Percentiles rank a stretch among this genome's conserved stretches.
phyloP scores from a whole-genome alignment of 64 coral and sea anemone genomes.

The Stylophora pistillata region DNA sequence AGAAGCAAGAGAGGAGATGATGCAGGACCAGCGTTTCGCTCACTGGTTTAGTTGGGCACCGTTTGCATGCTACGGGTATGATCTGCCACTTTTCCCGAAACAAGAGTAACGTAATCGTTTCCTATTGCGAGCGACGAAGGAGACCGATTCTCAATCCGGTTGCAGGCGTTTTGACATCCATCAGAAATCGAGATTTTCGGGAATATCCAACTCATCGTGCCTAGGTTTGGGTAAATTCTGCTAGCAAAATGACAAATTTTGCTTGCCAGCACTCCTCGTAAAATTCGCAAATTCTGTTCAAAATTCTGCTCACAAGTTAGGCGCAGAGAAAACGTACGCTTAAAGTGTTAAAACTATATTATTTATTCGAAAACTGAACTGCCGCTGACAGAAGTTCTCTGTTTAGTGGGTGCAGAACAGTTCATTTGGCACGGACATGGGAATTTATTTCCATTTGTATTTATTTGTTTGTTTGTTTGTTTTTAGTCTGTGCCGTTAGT shows the following conservation, averaged over 20 bases:
- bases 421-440: conserved; percentile 1
- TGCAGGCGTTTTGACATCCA: conserved; percentile 14
- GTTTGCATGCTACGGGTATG: conserved; percentile 30
- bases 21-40: conserved; percentile 33
- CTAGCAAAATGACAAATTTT: conserved; percentile 10
- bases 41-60: conserved; percentile 33
- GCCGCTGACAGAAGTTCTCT: conserved; percentile 22
- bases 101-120: conserved; percentile 30
- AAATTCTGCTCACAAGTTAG: conserved; percentile 20
- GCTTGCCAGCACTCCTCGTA: conserved; percentile 26
- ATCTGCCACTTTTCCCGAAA: conserved; percentile 25
- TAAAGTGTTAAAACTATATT: conserved; percentile 25
- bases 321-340: conserved; percentile 2
- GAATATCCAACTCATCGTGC: conserved; percentile 18
- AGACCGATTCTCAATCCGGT: conserved; percentile 18
- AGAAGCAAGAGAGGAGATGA: conserved; percentile 25
- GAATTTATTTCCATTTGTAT: conserved; percentile 18
- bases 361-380: conserved; percentile 30
- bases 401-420: conserved; percentile 19
- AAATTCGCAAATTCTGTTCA: conserved; percentile 21
- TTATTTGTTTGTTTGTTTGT: not conserved
- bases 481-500: conserved; percentile 23
- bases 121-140: conserved; percentile 12
- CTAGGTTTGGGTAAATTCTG: conserved; percentile 34
- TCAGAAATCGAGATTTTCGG: conserved; percentile 29